Base-by-base conservation (phyloP, 2,797 vertebrate genomes). In the Mus spretus region DNA sequence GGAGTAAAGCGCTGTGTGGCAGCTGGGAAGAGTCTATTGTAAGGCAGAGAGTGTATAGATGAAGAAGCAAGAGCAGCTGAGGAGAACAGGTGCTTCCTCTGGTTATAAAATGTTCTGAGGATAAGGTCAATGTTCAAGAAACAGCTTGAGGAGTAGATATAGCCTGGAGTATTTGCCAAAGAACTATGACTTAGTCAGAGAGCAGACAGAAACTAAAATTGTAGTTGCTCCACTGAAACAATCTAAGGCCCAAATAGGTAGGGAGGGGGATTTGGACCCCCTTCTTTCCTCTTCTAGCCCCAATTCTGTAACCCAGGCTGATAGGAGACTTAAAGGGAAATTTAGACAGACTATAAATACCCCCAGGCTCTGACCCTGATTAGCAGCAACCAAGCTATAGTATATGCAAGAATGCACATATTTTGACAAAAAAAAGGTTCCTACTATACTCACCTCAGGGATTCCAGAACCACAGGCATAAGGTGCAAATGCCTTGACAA, bases 401-500 rank as follows among this genome's bases (percentile, higher is more conserved):
- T 77, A 89, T 50, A 78, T 83, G 44, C 15, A 89, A 20, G 57
- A 95, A 92, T 85, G 92, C 19, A 84, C 31, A 59, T 87, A 94
- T 59, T 90, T 88, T 59, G 87, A 91, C 70, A 53, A 70, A 53
- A 79, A 34, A 34, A 70, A 17, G 47, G 63, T 82, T 90, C 44
- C 74, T 93, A 63, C 44, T 55, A 15, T 40, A 97, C 98, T 98
- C 97, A 99, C 99, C 99, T 99, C 99, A 28, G 99, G 99, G 96
- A 99, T 99, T 94, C 99, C 99, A 0, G 99, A 99, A 90, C 99
- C 99, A 6, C 99, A 99, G 17, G 99, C 99, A 0, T 99, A 99
- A 0, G 99, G 99, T 26, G 99, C 99, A 94, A 99, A 99, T 28
- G 99, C 99, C 90, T 99, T 98, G 96, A 99, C 99, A 40, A 99